Conservation (phyloP, 1,140 invertebrate species). For the Epicauta chinensis region DNA sequence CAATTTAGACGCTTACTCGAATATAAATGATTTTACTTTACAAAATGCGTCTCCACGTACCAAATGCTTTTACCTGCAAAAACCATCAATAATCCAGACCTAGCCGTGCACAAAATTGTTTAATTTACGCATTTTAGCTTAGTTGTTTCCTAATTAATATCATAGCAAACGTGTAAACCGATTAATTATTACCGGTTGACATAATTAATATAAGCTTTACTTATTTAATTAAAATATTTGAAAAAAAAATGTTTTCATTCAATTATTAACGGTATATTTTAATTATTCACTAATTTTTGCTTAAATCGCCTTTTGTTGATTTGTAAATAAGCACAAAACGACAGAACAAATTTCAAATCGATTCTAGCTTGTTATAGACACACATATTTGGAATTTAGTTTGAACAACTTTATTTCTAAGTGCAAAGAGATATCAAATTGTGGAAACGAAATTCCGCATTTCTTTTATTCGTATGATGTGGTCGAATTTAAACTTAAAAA, state of each 20-base stretch:
- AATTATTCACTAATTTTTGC: background rate
- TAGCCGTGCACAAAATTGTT: too few species aligned
- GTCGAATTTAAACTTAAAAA: too few species aligned
- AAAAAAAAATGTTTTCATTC: background rate
- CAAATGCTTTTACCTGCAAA: background rate
- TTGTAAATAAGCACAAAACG: slow-evolving; percentile 2
- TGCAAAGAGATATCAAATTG: too few species aligned
- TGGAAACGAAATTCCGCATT: too few species aligned
- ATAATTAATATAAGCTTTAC: background rate
- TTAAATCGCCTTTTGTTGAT: background rate
- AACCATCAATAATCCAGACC: too few species aligned
- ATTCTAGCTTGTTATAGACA: too few species aligned
- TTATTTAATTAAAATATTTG: background rate
- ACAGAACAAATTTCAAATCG: too few species aligned
- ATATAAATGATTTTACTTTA: slow-evolving; percentile 16
- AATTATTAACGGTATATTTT: background rate
- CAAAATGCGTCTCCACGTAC: slow-evolving; percentile 15
- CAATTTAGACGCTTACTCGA: slow-evolving; percentile 16
- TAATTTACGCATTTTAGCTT: background rate
- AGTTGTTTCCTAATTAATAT: slow-evolving; percentile 13
- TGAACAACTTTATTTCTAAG: too few species aligned
- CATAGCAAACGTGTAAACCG: background rate
- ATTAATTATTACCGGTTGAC: slow-evolving; percentile 11
- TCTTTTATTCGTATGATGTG: too few species aligned
- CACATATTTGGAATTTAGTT: too few species aligned